Conservation (phyloP, 2,888 invertebrate species). For the Nemotelus nigrinus region DNA sequence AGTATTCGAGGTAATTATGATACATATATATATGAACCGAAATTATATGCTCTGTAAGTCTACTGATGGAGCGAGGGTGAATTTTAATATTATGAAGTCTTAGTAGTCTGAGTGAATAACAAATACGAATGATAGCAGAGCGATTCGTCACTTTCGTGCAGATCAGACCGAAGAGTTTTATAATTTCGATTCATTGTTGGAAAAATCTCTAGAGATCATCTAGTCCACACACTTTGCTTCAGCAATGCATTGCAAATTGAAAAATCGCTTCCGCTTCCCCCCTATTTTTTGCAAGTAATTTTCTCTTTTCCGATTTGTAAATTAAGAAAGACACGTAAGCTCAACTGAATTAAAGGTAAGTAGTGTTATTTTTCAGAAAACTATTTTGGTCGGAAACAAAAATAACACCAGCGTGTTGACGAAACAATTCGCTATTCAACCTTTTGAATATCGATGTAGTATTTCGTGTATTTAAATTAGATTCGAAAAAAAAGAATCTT, state of each 20-base stretch:
- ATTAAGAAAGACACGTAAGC: slow-evolving; percentile 12
- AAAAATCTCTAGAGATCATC: too few species aligned
- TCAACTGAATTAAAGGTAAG: slow-evolving; percentile 21
- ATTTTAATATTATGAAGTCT: too few species aligned
- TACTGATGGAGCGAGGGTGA: neutral
- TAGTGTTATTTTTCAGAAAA: slow-evolving; percentile 13
- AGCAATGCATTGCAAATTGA: too few species aligned
- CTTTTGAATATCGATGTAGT: slow-evolving; percentile 33
- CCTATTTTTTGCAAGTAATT: too few species aligned
- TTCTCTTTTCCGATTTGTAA: too few species aligned
- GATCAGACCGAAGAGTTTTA: too few species aligned
- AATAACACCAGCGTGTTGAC: slow-evolving; percentile 22
- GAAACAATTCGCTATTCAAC: slow-evolving; percentile 35
- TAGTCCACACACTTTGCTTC: too few species aligned
- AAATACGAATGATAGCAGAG: too few species aligned
- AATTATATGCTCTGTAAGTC: neutral
- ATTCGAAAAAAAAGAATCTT: slow-evolving; percentile 44
- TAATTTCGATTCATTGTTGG: too few species aligned
- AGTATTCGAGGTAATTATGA: slow-evolving; percentile 61
- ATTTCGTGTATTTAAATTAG: slow-evolving; percentile 43
- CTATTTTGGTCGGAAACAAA: slow-evolving; percentile 23
- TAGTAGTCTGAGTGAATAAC: too few species aligned
- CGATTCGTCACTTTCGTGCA: too few species aligned
- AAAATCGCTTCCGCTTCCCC: too few species aligned
- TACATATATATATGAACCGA: neutral